A percentile compares a stretch with the other conserved stretches of the same genome.
Evolutionary conservation across 2,113 vertebrate genomes (phyloP).

Genomic region (Agelaius tricolor): DNA sequence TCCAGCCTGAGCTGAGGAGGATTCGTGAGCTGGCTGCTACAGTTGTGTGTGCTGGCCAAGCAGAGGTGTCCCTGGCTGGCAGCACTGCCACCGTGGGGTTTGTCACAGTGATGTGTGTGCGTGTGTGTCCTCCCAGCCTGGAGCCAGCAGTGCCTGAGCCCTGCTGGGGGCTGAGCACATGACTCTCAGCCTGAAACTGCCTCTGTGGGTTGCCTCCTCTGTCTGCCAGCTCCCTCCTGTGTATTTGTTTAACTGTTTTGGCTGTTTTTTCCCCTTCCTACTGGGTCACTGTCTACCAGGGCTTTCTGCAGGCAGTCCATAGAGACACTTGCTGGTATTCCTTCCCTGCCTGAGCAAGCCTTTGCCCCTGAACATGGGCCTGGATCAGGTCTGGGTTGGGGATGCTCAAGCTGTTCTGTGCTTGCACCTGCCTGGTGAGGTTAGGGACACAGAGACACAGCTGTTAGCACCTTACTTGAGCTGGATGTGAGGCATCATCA

Average conservation of each 20-base stretch:
- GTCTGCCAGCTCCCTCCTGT: slow-evolving; percentile 45
- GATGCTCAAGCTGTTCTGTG: background rate
- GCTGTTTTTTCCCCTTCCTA: background rate
- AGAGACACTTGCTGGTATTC: background rate
- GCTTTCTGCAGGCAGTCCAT: background rate
- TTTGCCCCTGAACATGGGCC: background rate
- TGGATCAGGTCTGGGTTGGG: background rate
- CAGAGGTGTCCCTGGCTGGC: background rate
- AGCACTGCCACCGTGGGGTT: fast-evolving
- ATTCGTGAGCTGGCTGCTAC: background rate
- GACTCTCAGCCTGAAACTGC: slow-evolving; percentile 22
- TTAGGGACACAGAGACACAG: background rate
- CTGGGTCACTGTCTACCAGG: background rate
- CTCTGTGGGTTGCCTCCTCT: background rate
- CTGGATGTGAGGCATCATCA: background rate
- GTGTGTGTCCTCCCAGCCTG: background rate
- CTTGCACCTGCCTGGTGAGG: background rate
- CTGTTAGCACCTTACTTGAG: background rate
- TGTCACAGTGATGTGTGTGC: background rate
- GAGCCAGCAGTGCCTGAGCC: background rate
- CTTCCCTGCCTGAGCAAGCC: background rate
- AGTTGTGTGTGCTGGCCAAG: background rate
- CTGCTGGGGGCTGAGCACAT: slow-evolving; percentile 35
- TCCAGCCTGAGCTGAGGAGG: background rate
- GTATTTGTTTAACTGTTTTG: slow-evolving; percentile 53